Conservation (phyloP, 2,113 vertebrate genomes). For the Hyperoodon ampullatus region DNA sequence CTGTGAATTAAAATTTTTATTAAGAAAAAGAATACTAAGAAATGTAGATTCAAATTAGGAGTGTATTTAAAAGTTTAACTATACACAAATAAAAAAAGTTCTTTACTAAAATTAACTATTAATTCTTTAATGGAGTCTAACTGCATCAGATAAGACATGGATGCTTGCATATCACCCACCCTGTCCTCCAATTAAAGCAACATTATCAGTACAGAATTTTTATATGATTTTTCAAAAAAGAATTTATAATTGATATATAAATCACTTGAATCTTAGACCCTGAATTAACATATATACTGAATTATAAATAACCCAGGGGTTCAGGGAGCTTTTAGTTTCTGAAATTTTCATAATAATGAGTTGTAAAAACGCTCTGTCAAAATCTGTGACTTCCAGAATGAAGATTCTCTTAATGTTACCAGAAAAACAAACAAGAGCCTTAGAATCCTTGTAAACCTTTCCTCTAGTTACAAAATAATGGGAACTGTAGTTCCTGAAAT, state of each 20-base stretch:
- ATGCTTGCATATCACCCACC: background rate
- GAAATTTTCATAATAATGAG: background rate
- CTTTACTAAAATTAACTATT: background rate
- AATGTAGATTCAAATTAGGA: background rate
- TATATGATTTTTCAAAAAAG: background rate
- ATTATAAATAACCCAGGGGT: background rate
- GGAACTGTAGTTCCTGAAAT: background rate
- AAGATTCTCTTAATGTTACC: background rate
- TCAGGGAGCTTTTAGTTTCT: background rate
- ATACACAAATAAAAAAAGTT: background rate
- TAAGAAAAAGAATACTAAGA: background rate
- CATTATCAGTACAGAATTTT: background rate
- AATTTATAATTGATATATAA: background rate
- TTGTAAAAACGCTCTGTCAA: background rate
- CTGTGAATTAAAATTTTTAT: background rate
- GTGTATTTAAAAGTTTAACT: background rate
- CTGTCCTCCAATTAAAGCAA: background rate
- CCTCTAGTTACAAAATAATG: background rate
- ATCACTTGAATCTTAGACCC: background rate
- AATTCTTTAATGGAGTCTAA: background rate
- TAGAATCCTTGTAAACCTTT: background rate
- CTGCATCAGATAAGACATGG: background rate
- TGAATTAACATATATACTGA: background rate
- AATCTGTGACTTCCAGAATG: background rate
- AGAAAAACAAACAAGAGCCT: background rate